These are phyloP conservation scores for Enteromius thamalakanensis DNA, from an alignment of 2,797 vertebrate genomes.

Conservation along the genomic window DNA sequence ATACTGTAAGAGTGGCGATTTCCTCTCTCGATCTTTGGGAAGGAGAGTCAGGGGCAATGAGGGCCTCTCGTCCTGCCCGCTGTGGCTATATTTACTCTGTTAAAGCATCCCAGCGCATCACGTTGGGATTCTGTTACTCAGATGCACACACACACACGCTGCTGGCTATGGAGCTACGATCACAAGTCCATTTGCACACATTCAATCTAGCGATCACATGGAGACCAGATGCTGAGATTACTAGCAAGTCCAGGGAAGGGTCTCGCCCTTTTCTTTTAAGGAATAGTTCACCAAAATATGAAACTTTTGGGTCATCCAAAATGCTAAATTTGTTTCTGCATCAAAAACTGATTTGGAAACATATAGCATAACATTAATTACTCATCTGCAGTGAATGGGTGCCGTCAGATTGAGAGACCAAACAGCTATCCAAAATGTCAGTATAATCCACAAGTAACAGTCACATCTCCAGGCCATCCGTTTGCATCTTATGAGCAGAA, in stretches of 20 bases:
- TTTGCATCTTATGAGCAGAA: not conserved
- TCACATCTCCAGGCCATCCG: not conserved
- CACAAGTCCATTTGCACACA: constrained; percentile 1
- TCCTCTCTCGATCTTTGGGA: not conserved
- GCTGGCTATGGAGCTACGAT: constrained; percentile 68
- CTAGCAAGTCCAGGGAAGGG: not conserved
- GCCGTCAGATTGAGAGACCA: not conserved
- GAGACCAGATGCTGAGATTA: constrained; percentile 10
- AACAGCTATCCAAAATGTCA: too few species aligned
- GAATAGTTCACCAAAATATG: not conserved
- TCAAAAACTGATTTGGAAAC: not conserved
- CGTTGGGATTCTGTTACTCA: constrained; percentile 79
- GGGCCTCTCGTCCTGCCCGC: constrained; percentile 58
- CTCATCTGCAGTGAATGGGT: not conserved
- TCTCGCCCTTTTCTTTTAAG: not conserved
- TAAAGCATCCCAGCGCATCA: constrained; percentile 74
- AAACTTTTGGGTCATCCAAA: not conserved
- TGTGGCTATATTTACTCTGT: constrained; percentile 76
- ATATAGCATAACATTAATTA: not conserved
- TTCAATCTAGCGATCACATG: constrained; percentile 18
- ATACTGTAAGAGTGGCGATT: constrained; percentile 66
- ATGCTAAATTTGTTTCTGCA: not conserved
- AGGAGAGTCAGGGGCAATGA: constrained; percentile 51
- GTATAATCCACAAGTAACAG: too few species aligned
- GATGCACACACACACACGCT: constrained; percentile 40